phyloP scores from a whole-genome alignment of 2,797 vertebrate genomes.

The Chelmon rostratus region DNA sequence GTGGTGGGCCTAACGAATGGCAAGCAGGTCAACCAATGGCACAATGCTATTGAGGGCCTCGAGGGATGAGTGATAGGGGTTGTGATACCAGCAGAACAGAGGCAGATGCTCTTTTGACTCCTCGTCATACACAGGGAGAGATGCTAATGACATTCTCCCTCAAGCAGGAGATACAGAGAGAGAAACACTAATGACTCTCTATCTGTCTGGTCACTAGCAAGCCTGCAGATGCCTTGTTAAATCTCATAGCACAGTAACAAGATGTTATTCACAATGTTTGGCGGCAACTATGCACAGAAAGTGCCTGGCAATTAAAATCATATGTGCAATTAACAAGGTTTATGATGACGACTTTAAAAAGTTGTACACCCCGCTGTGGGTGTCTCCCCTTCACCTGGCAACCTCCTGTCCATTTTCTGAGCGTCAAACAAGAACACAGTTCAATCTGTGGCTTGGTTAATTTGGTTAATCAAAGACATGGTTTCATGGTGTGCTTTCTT shows the following conservation, averaged over 20 bases:
- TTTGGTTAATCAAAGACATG: background rate
- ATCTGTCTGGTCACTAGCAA: conserved; percentile 64
- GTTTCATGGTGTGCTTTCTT: background rate
- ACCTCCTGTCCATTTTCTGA: background rate
- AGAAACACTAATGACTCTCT: conserved; percentile 67
- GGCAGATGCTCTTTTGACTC: conserved; percentile 74
- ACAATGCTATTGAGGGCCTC: conserved; percentile 32
- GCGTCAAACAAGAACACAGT: background rate
- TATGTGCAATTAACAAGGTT: conserved; percentile 46
- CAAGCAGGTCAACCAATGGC: conserved; percentile 53
- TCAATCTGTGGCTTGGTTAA: background rate
- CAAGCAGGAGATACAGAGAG: conserved; percentile 57
- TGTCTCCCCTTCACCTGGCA: conserved; percentile 11
- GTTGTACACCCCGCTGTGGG: background rate
- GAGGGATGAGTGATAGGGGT: conserved; percentile 62
- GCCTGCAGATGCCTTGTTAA: conserved; percentile 68
- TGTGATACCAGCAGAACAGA: conserved; percentile 59
- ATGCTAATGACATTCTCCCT: conserved; percentile 73
- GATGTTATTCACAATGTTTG: conserved; percentile 53
- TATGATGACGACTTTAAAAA: conserved; percentile 7
- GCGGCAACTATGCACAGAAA: conserved; percentile 38
- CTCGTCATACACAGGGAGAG: conserved; percentile 59
- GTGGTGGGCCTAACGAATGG: conserved; percentile 55
- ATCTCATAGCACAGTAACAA: conserved; percentile 63
- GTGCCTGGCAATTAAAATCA: conserved; percentile 50